phyloP scores from a whole-genome alignment of 2,888 invertebrate genomes.

The Pachycephus smyrnensis region DNA sequence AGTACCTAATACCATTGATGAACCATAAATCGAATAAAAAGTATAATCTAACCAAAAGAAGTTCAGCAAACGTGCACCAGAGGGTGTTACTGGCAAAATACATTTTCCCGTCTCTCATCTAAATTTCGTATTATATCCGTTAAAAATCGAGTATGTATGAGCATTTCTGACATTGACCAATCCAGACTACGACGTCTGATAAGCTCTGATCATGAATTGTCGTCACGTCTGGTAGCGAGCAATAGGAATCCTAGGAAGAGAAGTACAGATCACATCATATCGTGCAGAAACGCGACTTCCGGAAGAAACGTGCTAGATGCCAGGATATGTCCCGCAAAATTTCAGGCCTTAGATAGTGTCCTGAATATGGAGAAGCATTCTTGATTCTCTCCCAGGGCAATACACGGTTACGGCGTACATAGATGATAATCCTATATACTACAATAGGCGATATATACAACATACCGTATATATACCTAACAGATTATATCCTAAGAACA shows the following conservation, averaged over 20 bases:
- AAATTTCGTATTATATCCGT: neutral
- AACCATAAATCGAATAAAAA: no score
- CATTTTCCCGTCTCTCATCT: neutral
- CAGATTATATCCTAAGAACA: neutral
- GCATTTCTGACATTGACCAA: neutral
- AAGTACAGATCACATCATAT: neutral
- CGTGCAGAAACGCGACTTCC: neutral
- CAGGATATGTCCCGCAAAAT: neutral
- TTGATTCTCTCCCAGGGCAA: neutral
- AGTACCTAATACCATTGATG: no score
- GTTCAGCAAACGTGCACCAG: neutral
- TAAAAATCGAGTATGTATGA: neutral
- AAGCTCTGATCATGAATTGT: neutral
- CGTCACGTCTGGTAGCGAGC: slow-evolving; percentile 1
- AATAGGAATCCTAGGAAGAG: neutral
- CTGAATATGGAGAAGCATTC: slow-evolving; percentile 2
- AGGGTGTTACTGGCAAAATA: neutral
- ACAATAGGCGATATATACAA: neutral
- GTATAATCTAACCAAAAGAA: neutral
- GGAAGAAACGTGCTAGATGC: neutral
- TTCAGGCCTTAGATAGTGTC: neutral
- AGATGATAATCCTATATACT: neutral
- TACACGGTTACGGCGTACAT: neutral
- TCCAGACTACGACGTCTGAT: neutral
- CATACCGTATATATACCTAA: neutral